Conservation (phyloP, 2,888 invertebrate genomes). For the Gonocerus acuteangulatus region DNA sequence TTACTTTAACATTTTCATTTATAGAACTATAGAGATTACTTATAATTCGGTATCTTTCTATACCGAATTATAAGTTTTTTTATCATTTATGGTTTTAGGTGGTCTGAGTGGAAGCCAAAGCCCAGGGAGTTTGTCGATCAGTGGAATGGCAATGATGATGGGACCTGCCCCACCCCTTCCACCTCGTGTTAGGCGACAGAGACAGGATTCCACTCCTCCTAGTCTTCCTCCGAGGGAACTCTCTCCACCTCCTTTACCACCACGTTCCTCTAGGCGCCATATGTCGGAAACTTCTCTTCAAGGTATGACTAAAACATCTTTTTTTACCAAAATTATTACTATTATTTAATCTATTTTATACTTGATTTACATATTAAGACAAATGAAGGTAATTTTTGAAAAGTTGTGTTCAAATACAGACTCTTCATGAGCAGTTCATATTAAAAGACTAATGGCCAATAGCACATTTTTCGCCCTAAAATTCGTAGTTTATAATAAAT, state of each 20-base stretch:
- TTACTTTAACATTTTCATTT: too few species aligned
- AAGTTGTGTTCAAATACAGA: too few species aligned
- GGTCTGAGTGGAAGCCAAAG: slow-evolving; percentile 23
- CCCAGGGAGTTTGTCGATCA: slow-evolving; percentile 27
- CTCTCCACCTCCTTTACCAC: slow-evolving; percentile 59
- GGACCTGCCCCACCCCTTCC: slow-evolving; percentile 30
- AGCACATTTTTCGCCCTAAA: too few species aligned
- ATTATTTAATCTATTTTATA: not conserved
- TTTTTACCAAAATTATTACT: not conserved
- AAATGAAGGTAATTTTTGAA: too few species aligned
- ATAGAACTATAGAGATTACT: too few species aligned
- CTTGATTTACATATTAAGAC: not conserved
- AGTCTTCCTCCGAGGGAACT: slow-evolving; percentile 59
- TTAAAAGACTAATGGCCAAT: too few species aligned
- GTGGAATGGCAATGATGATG: not conserved
- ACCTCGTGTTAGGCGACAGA: slow-evolving; percentile 24
- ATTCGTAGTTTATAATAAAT: too few species aligned
- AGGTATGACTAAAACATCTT: not conserved
- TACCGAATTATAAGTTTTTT: not conserved
- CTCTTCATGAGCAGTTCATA: too few species aligned
- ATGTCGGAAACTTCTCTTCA: slow-evolving; percentile 31
- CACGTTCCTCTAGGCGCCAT: slow-evolving; percentile 40
- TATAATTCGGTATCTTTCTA: too few species aligned
- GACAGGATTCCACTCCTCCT: slow-evolving; percentile 45
- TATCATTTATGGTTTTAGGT: not conserved